Evolutionary conservation across 2,797 vertebrate genomes (phyloP).

Genomic region (Enteromius unitaeniatus): DNA sequence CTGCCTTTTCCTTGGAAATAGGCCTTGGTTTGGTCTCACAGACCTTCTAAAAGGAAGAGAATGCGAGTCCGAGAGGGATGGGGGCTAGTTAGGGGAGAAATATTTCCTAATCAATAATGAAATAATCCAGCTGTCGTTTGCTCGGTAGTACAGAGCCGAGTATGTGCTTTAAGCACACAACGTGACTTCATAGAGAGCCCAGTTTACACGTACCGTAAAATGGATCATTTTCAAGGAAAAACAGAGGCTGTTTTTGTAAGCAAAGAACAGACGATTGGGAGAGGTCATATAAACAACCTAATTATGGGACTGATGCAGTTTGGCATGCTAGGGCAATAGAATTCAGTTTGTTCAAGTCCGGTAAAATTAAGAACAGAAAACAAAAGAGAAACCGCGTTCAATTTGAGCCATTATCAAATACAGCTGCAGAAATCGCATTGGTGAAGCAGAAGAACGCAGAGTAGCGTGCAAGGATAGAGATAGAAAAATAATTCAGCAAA

Average conservation of each 20-base stretch:
- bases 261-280: conserved; percentile 46
- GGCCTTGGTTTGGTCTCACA: conserved; percentile 24
- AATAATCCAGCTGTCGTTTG: conserved; percentile 45
- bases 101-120: conserved; percentile 51
- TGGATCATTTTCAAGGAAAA: conserved; percentile 57
- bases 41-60: conserved; percentile 28
- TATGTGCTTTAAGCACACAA: not conserved
- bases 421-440: conserved; percentile 53
- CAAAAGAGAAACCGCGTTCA: conserved; percentile 55
- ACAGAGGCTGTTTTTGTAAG: conserved; percentile 49
- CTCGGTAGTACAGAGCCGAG: not conserved
- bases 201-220: conserved; percentile 34
- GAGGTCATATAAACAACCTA: conserved; percentile 53
- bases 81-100: conserved; percentile 23
- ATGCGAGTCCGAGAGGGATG: not conserved
- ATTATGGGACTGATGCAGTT: conserved; percentile 51
- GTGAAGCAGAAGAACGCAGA: conserved; percentile 63
- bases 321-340: conserved; percentile 51
- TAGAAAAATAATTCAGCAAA: conserved; percentile 41
- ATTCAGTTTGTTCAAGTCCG: conserved; percentile 20
- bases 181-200: conserved; percentile 2
- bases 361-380: conserved; percentile 64
- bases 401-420: conserved; percentile 61
- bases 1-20: conserved; percentile 56
- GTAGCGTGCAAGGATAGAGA: conserved; percentile 62